A percentile compares a stretch with the other conserved stretches of the same genome.
These are phyloP conservation scores for Ctenochaetus hawaiiensis DNA, from an alignment of 2,797 vertebrate genomes.

Conservation along the genomic window DNA sequence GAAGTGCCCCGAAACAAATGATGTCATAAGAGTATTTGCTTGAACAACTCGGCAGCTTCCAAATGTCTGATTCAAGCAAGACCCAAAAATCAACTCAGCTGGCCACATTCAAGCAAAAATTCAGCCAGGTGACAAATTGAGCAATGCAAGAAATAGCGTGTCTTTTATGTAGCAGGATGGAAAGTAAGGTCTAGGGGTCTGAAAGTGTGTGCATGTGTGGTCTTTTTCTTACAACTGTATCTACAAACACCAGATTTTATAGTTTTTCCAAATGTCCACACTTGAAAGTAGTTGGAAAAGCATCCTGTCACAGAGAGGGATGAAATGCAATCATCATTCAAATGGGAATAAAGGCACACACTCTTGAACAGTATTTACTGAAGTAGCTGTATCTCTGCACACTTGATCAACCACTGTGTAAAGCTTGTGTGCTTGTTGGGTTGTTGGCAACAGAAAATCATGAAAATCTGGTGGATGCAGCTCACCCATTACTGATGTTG, in stretches of 20 bases:
- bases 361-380: not conserved
- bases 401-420: not conserved
- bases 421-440: not conserved
- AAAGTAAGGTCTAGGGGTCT: not conserved
- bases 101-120: not conserved
- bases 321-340: not conserved
- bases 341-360: not conserved
- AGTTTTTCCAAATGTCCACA: not conserved
- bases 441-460: not conserved
- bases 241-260: not conserved
- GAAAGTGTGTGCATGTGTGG: not conserved
- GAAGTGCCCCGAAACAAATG: slow-evolving; percentile 56
- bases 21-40: slow-evolving; percentile 58
- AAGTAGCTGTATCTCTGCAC: not conserved
- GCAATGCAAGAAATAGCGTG: not conserved
- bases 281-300: not conserved
- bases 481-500: not conserved
- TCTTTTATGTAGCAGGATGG: not conserved
- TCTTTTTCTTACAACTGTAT: not conserved
- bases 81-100: not conserved
- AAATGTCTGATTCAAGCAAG: slow-evolving; percentile 42
- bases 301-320: not conserved
- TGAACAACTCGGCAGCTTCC: slow-evolving; percentile 61
- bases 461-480: not conserved
- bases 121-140: not conserved